Evolutionary conservation across 2,888 invertebrate species (phyloP), one percentile per base, ranked within the genome.

Genomic region (Agonum fuliginosum): DNA sequence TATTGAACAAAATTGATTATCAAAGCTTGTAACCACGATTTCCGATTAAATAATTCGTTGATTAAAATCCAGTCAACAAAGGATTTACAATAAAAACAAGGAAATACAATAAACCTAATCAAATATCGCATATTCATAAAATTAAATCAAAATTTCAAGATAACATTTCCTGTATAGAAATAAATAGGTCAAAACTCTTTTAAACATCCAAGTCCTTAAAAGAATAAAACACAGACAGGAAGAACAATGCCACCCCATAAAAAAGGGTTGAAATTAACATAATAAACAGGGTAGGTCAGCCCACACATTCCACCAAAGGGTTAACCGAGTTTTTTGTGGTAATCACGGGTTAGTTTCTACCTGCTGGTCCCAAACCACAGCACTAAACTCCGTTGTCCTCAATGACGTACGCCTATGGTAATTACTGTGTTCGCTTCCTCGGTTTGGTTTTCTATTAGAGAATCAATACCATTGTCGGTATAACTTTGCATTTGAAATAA

Each of bases 231-330:
- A 19, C 8, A 46, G 22, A 30, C 62, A 58, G 73, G 62, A 62
- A 73, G 58, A 71, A 73, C 37, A 73, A 73, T 34, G 20, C 70
- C 34, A 51, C 43, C 41, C 27, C 3, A 71, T 48, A 71, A 71
- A 51, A 72, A 72, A 34, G 43, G 51, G 37, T 41, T 73, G 58
- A 62, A 71, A 73, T 73, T 73, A 73, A 58, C 73, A 73, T 73
- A 73, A 73, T 43, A 71, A 71, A 58, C 73, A 58, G 54, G 54
- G 20, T 73, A n/a, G 24, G 5, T 34, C 43, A 58, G 22, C 73
- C 73, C 30, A 73, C 73, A 73, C 73, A 73, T 73, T 73, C 73
- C 62, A 20, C 12, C 17, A 73, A 73, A 73, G 73, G 73, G 73
- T 73, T 73, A 54, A 73, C 14, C 14, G 41, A 14, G 19, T 71